Conservation (phyloP, 2,113 vertebrate genomes). For the Patagioenas fasciata region DNA sequence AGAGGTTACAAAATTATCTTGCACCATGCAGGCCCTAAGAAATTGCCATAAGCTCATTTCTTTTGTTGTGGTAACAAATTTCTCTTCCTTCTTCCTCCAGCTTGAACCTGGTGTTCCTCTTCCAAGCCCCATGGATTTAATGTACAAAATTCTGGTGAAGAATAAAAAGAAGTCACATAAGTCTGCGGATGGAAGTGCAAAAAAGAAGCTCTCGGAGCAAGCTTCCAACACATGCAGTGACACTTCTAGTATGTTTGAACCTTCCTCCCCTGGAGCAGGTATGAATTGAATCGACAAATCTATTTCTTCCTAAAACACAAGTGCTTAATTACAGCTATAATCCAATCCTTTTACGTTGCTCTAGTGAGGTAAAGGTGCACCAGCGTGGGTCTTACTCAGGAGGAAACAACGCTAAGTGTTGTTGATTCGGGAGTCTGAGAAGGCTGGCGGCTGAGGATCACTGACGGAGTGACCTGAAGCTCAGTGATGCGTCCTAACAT, state of each 20-base stretch:
- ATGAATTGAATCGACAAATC: not conserved
- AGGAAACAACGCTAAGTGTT: accelerated
- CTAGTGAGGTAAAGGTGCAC: not conserved
- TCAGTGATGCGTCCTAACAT: not conserved
- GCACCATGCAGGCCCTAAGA: not conserved
- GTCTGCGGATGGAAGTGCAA: conserved; percentile 85
- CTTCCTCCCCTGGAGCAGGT: conserved; percentile 93
- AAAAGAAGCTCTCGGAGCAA: conserved; percentile 94
- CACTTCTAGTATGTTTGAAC: conserved; percentile 91
- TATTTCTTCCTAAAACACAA: not conserved
- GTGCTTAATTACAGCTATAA: not conserved
- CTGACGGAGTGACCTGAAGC: not conserved
- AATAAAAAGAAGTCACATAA: conserved; percentile 98
- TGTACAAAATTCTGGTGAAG: conserved; percentile 97
- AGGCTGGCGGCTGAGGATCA: accelerated
- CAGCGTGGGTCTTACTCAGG: not conserved
- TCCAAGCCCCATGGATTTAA: conserved; percentile 93
- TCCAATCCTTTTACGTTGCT: not conserved
- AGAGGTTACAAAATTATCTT: not conserved
- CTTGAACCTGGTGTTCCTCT: conserved; percentile 88
- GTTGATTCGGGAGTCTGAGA: not conserved
- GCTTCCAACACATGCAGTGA: conserved; percentile 93
- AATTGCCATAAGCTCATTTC: not conserved
- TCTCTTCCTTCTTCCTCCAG: conserved; percentile 65
- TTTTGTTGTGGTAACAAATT: not conserved